A percentile compares a stretch with the other conserved stretches of the same genome.
phyloP scores from a whole-genome alignment of 2,113 vertebrate species.

The Speoplatyrhinus poulsoni region DNA sequence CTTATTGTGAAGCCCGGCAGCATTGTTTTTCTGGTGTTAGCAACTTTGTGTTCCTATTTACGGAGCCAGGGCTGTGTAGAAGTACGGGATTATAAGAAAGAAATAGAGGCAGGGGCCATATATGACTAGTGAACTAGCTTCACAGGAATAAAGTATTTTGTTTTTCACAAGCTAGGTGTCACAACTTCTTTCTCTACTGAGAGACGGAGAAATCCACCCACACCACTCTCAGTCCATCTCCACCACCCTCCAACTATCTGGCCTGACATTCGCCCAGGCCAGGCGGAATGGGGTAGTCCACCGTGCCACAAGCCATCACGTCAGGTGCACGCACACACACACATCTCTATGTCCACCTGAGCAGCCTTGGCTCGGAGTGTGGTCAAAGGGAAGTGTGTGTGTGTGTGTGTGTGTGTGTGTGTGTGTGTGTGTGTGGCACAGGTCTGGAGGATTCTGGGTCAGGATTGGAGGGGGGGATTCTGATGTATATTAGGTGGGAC shows the following conservation, averaged over 20 bases:
- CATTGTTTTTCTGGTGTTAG: too few relatives aligned
- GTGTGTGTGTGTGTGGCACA: conserved; percentile 11
- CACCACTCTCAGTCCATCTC: conserved; percentile 2
- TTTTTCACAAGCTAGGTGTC: too few relatives aligned
- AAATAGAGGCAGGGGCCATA: too few relatives aligned
- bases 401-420: not conserved
- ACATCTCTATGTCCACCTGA: conserved; percentile 64
- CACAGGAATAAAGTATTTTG: too few relatives aligned
- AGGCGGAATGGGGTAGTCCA: conserved; percentile 47
- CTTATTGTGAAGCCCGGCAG: too few relatives aligned
- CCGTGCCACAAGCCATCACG: conserved; percentile 67
- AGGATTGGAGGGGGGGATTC: conserved; percentile 36
- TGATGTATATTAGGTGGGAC: conserved; percentile 68
- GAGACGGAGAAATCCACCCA: too few relatives aligned
- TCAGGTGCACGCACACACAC: conserved; percentile 20
- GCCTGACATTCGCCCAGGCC: conserved; percentile 53
- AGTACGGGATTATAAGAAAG: too few relatives aligned
- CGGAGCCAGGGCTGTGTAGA: too few relatives aligned
- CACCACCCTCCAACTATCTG: conserved; percentile 37
- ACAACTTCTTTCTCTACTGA: too few relatives aligned
- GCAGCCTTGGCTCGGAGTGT: conserved; percentile 39
- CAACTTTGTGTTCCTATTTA: too few relatives aligned
- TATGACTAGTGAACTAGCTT: too few relatives aligned
- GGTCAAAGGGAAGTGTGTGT: not conserved
- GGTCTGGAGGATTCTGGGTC: conserved; percentile 69